Conservation (phyloP, 2,888 invertebrate genomes). For the Neoitamus cyanurus region DNA sequence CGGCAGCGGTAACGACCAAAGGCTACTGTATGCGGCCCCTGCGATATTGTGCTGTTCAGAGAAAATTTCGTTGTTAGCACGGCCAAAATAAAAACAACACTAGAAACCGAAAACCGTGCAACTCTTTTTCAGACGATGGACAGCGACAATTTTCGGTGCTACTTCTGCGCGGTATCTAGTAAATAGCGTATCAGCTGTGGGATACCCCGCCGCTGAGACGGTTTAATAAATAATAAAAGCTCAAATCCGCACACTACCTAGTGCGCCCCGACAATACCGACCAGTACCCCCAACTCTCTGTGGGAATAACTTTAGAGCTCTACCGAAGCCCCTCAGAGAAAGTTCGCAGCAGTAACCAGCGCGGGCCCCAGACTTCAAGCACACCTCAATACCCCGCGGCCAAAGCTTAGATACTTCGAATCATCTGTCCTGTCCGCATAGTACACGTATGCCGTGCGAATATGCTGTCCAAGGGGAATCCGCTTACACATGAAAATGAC, state of each 20-base stretch:
- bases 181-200: conserved; percentile 30
- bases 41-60: conserved; percentile 1
- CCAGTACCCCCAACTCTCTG: not conserved
- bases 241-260: not conserved
- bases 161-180: conserved; percentile 15
- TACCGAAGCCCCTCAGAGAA: not conserved
- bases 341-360: not conserved
- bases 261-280: not conserved
- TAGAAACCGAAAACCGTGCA: conserved; percentile 13
- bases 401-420: not conserved
- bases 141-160: conserved; percentile 3
- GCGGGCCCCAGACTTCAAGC: too few relatives aligned
- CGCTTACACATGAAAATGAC: not conserved
- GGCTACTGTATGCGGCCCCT: conserved; percentile 40
- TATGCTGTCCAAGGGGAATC: not conserved
- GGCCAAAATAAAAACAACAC: conserved; percentile 41
- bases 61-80: conserved; percentile 17
- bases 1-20: conserved; percentile 28
- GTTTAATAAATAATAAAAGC: conserved; percentile 7
- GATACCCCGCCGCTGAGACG: not conserved
- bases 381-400: not conserved
- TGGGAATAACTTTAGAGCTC: not conserved
- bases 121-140: conserved; percentile 15
- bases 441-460: not conserved
- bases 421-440: conserved; percentile 2